Evolutionary conservation across 2,113 vertebrate species (phyloP).

Genomic region (Rhadina sibilatrix): DNA sequence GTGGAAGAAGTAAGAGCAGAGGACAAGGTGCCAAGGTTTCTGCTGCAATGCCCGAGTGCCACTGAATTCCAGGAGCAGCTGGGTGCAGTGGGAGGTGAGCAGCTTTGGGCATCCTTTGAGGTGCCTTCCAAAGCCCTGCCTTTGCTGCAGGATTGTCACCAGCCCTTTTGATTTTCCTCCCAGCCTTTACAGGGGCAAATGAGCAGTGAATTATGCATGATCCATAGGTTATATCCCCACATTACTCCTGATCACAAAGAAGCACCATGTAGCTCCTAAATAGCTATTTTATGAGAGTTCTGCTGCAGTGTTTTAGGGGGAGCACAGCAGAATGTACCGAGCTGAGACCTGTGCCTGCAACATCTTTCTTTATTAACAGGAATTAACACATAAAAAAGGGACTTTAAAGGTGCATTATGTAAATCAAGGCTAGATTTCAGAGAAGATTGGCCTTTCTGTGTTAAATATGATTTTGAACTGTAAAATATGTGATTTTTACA

Average conservation of each 20-base stretch:
- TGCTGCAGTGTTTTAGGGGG: not conserved
- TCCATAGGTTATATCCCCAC: not conserved
- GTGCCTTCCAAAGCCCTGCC: not conserved
- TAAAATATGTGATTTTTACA: not conserved
- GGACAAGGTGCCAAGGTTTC: slow-evolving; percentile 49
- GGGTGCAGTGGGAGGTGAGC: not conserved
- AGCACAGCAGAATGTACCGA: not conserved
- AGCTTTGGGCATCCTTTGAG: slow-evolving; percentile 23
- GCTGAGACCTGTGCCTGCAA: not conserved
- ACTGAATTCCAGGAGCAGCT: slow-evolving; percentile 1
- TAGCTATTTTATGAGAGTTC: not conserved
- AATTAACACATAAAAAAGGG: not conserved
- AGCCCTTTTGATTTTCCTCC: not conserved
- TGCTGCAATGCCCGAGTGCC: not conserved
- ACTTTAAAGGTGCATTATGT: not conserved
- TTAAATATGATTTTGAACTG: not conserved
- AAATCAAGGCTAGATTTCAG: not conserved
- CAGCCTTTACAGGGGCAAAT: not conserved
- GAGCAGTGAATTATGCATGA: not conserved
- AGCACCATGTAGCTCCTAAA: not conserved
- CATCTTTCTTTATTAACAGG: not conserved
- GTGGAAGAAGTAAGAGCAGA: slow-evolving; percentile 26
- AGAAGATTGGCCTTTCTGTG: not conserved
- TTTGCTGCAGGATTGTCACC: not conserved
- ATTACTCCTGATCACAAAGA: not conserved